These are phyloP conservation scores for Acipenser oxyrinchus DNA, from an alignment of 2,797 vertebrate genomes.

Conservation along the genomic window DNA sequence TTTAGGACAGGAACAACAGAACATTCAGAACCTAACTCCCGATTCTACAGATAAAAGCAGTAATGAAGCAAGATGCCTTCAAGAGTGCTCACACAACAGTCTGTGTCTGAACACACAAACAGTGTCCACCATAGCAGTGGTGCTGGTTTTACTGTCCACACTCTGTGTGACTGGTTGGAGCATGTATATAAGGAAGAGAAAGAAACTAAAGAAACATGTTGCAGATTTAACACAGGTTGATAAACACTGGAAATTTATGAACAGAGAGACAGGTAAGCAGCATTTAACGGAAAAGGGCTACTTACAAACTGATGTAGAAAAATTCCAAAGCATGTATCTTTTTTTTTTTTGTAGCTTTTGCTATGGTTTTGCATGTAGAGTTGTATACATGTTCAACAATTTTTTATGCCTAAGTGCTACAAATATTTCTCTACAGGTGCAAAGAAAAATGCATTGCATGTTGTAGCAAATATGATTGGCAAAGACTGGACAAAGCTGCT, in stretches of 20 bases:
- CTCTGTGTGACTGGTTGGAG: background rate
- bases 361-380: no score
- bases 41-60: background rate
- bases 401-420: background rate
- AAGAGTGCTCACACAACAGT: background rate
- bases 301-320: no score
- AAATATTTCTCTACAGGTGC: slow-evolving; percentile 25
- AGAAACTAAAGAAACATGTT: background rate
- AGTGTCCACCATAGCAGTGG: background rate
- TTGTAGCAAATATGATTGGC: background rate
- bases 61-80: background rate
- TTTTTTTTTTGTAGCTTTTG: no score
- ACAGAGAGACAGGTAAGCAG: background rate
- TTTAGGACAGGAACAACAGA: background rate
- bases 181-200: background rate
- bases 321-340: no score
- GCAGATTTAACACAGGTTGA: background rate
- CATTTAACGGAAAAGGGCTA: no score
- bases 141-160: background rate
- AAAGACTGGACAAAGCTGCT: slow-evolving; percentile 2
- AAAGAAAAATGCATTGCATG: slow-evolving; percentile 9
- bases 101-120: background rate
- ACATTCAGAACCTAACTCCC: background rate
- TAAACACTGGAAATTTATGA: background rate
- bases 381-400: background rate